Conservation (phyloP, 2,797 vertebrate genomes). For the Prionace glauca region DNA sequence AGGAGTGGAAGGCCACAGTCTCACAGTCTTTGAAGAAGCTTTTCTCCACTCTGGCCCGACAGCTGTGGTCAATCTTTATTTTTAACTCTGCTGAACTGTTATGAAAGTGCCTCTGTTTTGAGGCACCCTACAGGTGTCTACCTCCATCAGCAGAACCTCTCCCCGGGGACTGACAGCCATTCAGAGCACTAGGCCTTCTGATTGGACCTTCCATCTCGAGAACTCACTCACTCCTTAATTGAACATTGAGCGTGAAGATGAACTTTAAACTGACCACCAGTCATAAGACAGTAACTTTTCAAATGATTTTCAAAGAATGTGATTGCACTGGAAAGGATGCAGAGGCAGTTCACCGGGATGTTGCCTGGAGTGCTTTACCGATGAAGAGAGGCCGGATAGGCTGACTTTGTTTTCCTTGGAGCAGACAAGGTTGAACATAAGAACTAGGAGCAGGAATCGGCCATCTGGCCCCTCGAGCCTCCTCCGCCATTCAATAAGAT, state of each 20-base stretch:
- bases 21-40: not conserved
- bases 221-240: not conserved
- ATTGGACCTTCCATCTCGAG: not conserved
- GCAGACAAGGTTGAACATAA: no score
- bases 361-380: no score
- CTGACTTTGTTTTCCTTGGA: no score
- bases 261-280: not conserved
- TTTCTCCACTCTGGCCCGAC: not conserved
- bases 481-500: no score
- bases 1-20: not conserved
- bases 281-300: not conserved
- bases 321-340: no score
- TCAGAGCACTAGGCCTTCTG: not conserved
- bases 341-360: no score
- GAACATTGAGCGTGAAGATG: not conserved
- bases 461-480: no score
- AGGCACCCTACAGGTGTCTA: not conserved
- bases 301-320: not conserved
- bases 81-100: not conserved
- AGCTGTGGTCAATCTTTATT: not conserved
- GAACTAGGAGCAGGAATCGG: no score
- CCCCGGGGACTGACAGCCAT: not conserved
- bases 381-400: no score
- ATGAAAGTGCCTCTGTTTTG: not conserved
- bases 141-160: not conserved